A percentile compares a stretch with the other conserved stretches of the same genome.
phyloP scores from a whole-genome alignment of 92 coral and sea anemone genomes.

The Siderastrea siderea region DNA sequence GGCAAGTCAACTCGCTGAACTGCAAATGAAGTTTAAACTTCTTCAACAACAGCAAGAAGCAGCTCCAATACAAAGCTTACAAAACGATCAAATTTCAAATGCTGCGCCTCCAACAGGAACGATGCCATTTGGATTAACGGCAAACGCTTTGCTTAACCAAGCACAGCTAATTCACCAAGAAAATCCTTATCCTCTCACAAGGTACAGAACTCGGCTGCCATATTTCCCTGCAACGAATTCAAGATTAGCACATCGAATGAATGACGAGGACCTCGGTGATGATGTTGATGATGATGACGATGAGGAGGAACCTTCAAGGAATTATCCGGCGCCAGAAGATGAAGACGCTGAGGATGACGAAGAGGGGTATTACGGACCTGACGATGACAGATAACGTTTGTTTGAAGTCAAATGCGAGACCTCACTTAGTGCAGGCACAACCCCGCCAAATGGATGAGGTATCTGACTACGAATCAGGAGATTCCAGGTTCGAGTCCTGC shows the following conservation, averaged over 20 bases:
- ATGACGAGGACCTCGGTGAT: not conserved
- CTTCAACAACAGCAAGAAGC: conserved; percentile 23
- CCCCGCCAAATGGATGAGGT: too few species aligned
- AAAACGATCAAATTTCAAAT: conserved; percentile 17
- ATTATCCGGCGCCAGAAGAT: not conserved
- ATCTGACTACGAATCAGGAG: too few species aligned
- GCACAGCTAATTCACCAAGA: not conserved
- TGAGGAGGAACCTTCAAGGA: conserved; percentile 1
- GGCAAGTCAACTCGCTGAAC: conserved; percentile 32
- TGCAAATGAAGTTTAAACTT: conserved; percentile 1
- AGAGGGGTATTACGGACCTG: conserved; percentile 13
- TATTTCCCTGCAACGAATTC: not conserved
- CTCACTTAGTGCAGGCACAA: too few species aligned
- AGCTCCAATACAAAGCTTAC: conserved; percentile 19
- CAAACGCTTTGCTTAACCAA: conserved; percentile 1
- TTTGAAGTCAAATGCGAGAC: too few species aligned
- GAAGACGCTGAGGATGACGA: conserved; percentile 32
- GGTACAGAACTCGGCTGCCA: not conserved
- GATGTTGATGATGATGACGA: conserved; percentile 18
- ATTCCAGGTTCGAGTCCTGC: too few species aligned
- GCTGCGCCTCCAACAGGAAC: not conserved
- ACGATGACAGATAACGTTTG: conserved; percentile 23
- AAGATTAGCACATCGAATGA: not conserved
- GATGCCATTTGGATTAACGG: not conserved
- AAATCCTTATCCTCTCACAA: conserved; percentile 10